Conservation (phyloP, 2,113 vertebrate genomes). For the Clarias magur region DNA sequence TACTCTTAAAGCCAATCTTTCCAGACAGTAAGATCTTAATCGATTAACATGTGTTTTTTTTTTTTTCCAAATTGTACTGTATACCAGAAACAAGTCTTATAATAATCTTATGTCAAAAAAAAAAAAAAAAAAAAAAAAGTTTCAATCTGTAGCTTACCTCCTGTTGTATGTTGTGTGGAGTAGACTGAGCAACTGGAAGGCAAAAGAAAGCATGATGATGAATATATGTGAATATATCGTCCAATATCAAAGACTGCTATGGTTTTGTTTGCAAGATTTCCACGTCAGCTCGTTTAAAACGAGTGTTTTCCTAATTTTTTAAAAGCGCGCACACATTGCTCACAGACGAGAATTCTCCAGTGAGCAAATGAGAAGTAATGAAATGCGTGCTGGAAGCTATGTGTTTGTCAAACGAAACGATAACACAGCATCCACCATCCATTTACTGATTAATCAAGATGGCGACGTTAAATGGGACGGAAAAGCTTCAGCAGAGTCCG, state of each 20-base stretch:
- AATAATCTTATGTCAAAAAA: too few relatives aligned
- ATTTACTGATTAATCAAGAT: conserved; percentile 59
- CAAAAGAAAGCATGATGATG: background rate
- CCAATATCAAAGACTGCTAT: background rate
- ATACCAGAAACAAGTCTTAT: too few relatives aligned
- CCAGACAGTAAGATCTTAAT: background rate
- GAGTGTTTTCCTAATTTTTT: conserved; percentile 48
- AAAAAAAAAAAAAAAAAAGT: background rate
- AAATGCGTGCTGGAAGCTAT: conserved; percentile 43
- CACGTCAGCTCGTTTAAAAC: conserved; percentile 23
- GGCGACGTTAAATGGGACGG: conserved; percentile 53
- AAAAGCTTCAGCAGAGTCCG: conserved; percentile 45
- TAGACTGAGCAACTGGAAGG: background rate
- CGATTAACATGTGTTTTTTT: too few relatives aligned
- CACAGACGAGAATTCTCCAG: conserved; percentile 23
- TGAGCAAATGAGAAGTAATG: conserved; percentile 59
- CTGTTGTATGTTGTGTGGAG: too few relatives aligned
- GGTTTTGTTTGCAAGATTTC: background rate
- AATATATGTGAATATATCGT: conserved; percentile 9
- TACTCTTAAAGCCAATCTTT: background rate
- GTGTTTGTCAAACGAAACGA: conserved; percentile 23
- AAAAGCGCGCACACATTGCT: conserved; percentile 37
- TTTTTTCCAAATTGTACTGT: too few relatives aligned
- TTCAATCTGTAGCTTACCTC: background rate
- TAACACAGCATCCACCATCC: conserved; percentile 44